phyloP scores from a whole-genome alignment of 2,888 invertebrate genomes.

The Fragum whitleyi region DNA sequence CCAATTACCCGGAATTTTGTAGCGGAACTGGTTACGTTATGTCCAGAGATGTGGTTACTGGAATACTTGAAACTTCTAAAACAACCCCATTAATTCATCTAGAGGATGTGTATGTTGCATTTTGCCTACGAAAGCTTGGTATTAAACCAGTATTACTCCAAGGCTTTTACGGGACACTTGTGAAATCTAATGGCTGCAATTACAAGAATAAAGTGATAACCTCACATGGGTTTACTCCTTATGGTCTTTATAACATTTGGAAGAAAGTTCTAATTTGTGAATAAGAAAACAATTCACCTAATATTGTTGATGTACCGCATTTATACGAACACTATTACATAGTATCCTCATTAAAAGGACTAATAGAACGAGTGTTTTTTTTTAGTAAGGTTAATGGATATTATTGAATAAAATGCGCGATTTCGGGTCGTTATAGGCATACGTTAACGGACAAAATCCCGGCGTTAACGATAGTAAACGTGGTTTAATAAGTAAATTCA shows the following conservation, averaged over 20 bases:
- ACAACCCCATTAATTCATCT: constrained; percentile 77
- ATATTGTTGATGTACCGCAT: constrained; percentile 35
- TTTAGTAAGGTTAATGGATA: too few relatives aligned
- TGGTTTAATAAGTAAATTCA: too few relatives aligned
- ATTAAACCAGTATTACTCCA: constrained; percentile 61
- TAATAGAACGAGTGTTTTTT: too few relatives aligned
- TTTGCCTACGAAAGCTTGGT: constrained; percentile 69
- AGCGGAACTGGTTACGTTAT: constrained; percentile 77
- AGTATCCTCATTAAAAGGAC: too few relatives aligned
- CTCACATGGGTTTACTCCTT: constrained; percentile 65
- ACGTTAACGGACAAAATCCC: too few relatives aligned
- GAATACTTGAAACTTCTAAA: constrained; percentile 61
- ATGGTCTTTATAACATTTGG: constrained; percentile 61
- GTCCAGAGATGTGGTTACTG: constrained; percentile 64
- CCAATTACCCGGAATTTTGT: constrained; percentile 71
- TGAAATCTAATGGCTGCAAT: constrained; percentile 64
- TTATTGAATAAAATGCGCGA: too few relatives aligned
- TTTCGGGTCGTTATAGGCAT: too few relatives aligned
- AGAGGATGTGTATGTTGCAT: constrained; percentile 77
- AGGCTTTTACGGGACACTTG: constrained; percentile 69
- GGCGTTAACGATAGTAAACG: too few relatives aligned
- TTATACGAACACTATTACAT: too few relatives aligned
- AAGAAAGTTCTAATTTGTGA: constrained; percentile 48
- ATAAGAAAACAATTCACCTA: constrained; percentile 32
- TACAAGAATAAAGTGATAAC: constrained; percentile 71